Evolutionary conservation across 2,797 vertebrate genomes (phyloP).

Genomic region (Macropus fuliginosus): DNA sequence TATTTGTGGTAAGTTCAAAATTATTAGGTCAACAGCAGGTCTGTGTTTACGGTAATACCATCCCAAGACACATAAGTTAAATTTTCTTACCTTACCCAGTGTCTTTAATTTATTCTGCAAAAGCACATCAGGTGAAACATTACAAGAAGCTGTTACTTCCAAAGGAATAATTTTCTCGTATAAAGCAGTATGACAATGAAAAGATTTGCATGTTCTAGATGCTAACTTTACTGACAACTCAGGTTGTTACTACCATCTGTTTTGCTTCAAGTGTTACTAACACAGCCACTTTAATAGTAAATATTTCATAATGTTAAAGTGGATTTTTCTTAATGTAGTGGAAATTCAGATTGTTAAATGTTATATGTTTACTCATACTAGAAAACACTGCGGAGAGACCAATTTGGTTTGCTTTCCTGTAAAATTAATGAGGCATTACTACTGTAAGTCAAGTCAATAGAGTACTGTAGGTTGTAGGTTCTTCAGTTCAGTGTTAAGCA

Average conservation of each 20-base stretch:
- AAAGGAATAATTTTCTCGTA: background rate
- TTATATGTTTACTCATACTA: background rate
- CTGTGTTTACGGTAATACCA: conserved; percentile 31
- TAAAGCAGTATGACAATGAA: background rate
- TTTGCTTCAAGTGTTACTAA: background rate
- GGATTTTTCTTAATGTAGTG: background rate
- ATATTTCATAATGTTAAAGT: background rate
- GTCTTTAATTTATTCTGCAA: background rate
- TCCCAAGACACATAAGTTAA: conserved; percentile 26
- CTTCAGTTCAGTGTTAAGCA: background rate
- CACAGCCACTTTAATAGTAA: background rate
- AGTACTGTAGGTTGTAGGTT: background rate
- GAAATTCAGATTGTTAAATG: background rate
- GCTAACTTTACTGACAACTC: background rate
- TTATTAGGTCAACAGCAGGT: conserved; percentile 4
- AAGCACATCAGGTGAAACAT: background rate
- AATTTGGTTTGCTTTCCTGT: conserved; percentile 43
- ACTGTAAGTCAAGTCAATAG: background rate
- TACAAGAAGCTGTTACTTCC: background rate
- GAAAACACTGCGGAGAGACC: background rate
- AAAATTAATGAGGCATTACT: background rate
- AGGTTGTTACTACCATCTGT: background rate
- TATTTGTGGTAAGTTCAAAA: conserved; percentile 95
- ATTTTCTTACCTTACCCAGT: background rate
- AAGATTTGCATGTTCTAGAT: background rate